A percentile compares a stretch with the other conserved stretches of the same genome.
These are phyloP conservation scores for Nerophis lumbriciformis DNA, from an alignment of 2,113 vertebrate genomes.

Conservation along the genomic window DNA sequence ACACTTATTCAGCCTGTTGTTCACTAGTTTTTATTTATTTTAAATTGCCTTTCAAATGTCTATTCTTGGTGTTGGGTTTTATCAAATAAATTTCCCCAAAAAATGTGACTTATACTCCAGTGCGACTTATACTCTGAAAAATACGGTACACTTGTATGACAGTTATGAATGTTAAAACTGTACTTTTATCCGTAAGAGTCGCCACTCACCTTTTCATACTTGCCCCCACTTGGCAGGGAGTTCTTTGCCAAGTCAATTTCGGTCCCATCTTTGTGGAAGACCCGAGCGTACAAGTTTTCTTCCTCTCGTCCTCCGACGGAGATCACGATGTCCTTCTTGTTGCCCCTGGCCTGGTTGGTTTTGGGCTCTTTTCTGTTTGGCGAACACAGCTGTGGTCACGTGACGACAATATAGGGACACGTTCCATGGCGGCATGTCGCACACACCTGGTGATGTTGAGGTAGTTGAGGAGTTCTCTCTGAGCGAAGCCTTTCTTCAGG, in stretches of 20 bases:
- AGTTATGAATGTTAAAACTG: not conserved
- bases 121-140: too few species aligned
- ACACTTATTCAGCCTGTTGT: too few species aligned
- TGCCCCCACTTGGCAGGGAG: conserved; percentile 85
- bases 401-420: not conserved
- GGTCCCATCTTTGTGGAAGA: conserved; percentile 81
- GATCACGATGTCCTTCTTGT: conserved; percentile 70
- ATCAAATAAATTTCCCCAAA: too few species aligned
- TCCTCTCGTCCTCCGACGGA: conserved; percentile 68
- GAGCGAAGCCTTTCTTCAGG: conserved; percentile 84
- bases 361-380: conserved; percentile 78
- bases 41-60: too few species aligned
- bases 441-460: conserved; percentile 81
- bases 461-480: conserved; percentile 90
- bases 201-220: conserved; percentile 87
- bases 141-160: not conserved
- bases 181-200: not conserved
- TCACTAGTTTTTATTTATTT: too few species aligned
- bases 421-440: not conserved
- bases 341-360: conserved; percentile 31
- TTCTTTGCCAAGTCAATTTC: conserved; percentile 88
- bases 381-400: conserved; percentile 13
- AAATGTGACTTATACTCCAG: too few species aligned
- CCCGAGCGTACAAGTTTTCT: conserved; percentile 78
- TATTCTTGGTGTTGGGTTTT: too few species aligned